A percentile compares a stretch with the other conserved stretches of the same genome.
Conservation (phyloP, 1,140 invertebrate genomes). For the Heliconius congener region DNA sequence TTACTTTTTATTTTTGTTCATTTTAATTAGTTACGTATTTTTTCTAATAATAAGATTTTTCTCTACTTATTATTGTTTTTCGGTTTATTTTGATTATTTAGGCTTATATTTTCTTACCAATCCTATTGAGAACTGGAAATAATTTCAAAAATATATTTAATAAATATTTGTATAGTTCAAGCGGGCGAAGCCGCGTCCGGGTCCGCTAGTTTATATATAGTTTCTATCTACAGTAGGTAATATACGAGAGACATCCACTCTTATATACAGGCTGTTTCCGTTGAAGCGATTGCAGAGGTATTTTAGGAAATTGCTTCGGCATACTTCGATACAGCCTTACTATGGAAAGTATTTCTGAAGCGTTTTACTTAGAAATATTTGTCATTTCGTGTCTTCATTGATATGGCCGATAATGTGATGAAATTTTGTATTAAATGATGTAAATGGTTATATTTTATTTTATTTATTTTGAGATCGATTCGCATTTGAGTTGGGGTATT, state of each 20-base stretch:
- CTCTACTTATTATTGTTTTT: too few relatives aligned
- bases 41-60: too few relatives aligned
- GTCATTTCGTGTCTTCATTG: neutral
- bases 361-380: neutral
- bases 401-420: neutral
- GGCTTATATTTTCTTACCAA: too few relatives aligned
- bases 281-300: conserved; percentile 5
- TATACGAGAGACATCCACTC: neutral
- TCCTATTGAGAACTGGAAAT: too few relatives aligned
- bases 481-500: too few relatives aligned
- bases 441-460: neutral
- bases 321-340: conserved; percentile 1
- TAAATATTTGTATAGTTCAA: too few relatives aligned
- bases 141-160: too few relatives aligned
- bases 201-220: neutral
- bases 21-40: too few relatives aligned
- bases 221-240: neutral
- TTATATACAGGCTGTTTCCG: conserved; percentile 13
- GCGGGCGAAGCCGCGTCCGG: too few relatives aligned
- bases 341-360: neutral
- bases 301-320: conserved; percentile 10
- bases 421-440: neutral
- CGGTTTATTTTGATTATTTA: too few relatives aligned
- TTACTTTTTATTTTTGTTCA: too few relatives aligned
- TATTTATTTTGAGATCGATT: neutral